Evolutionary conservation across 1,140 invertebrate species (phyloP).

Genomic region (Temnothorax curvispinosus): DNA sequence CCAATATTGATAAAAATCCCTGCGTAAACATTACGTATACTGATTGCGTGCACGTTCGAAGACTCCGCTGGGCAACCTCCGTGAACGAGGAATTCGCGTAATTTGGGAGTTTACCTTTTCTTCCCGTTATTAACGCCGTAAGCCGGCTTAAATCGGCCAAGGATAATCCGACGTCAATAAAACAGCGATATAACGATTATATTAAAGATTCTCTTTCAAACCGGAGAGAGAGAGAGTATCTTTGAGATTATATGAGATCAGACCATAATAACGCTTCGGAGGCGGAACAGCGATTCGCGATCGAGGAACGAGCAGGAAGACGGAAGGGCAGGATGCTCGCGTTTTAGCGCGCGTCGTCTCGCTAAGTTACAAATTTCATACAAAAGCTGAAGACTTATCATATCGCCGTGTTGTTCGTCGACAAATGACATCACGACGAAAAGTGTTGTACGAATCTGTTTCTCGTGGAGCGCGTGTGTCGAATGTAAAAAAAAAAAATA

Average conservation of each 20-base stretch:
- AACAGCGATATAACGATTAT: conserved; percentile 6
- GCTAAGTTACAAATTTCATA: conserved; percentile 58
- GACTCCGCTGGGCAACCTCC: background rate
- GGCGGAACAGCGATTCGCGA: conserved; percentile 18
- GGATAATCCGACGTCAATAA: conserved; percentile 40
- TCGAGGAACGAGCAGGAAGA: conserved; percentile 45
- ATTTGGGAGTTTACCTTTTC: background rate
- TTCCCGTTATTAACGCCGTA: background rate
- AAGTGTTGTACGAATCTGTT: conserved; percentile 25
- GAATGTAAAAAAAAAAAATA: conserved; percentile 53
- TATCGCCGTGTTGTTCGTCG: conserved; percentile 34
- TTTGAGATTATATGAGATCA: conserved; percentile 57
- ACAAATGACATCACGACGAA: conserved; percentile 37
- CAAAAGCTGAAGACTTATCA: conserved; percentile 57
- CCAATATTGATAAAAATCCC: conserved; percentile 21
- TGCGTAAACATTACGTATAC: conserved; percentile 38
- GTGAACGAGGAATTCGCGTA: background rate
- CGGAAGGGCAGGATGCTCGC: conserved; percentile 17
- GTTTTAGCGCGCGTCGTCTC: conserved; percentile 42
- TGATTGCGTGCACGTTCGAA: background rate
- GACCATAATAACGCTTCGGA: conserved; percentile 15
- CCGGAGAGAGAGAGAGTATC: conserved; percentile 9
- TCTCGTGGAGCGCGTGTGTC: background rate
- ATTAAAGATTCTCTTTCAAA: conserved; percentile 32
- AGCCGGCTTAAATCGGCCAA: conserved; percentile 21